Evolutionary conservation across 2,797 vertebrate genomes (phyloP), one percentile per base, ranked within the genome.

Genomic region (Gallinago nigripennis): DNA sequence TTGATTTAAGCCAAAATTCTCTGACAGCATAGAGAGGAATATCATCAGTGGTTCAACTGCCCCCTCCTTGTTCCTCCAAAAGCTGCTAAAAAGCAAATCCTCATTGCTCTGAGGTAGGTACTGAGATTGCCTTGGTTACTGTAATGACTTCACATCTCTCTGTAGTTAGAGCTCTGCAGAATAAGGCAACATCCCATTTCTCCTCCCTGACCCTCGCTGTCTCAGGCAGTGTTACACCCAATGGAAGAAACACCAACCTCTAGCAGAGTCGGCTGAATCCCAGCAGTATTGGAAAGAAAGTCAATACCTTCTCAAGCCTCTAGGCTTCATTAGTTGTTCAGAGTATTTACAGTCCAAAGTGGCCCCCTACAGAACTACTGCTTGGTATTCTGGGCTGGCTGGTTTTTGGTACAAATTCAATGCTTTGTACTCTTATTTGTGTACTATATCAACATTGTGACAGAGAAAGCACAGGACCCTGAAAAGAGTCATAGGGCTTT

Each of bases 251-350:
- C 64, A 37, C 33, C 54, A 68, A 25, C 16, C 39, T 81, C 56
- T 14, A 41, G 79, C 58, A 66, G 68, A 64, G 35, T 1, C 70
- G 68, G 45, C 78, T 41, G 63, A 46, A 66, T 54, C 64, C 81
- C 73, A 80, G 83, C 64, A 46, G 19, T 27, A 28, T 7, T 46
- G 72, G 50, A 71, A 76, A 65, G 68, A 50, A 79, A 92, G 90
- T 70, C 78, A 70, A 66, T 86, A 80, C 27, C 33, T 33, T 77
- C 64, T 46, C 82, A 90, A 80, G 73, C 63, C 90, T 70, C 63
- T 25, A 46, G 51, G 37, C 54, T 87, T 80, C 58, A 80, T 87
- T 63, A 66, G 23, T 23, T 56, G 48, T 54, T 84, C 46, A 28
- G 2, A 2, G 57, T 76, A 77, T 57, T 76, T 91, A 94, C 43